Evolutionary conservation across 2,113 vertebrate genomes (phyloP), one percentile per base, ranked within the genome.

Genomic region (Pleuronectes platessa): DNA sequence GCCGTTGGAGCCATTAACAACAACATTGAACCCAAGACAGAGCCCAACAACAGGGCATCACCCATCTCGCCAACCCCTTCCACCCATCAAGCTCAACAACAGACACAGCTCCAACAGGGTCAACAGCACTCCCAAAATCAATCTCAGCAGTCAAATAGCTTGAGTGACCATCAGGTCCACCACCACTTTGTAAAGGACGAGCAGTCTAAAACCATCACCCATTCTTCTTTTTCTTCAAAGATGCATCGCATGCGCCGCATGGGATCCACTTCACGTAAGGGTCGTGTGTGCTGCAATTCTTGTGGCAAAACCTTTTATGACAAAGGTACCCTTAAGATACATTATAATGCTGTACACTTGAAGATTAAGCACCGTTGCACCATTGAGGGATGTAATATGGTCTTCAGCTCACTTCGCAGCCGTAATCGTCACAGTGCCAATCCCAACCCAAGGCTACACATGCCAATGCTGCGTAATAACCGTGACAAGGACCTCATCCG

Each of bases 271-370:
- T 98, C 98, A 0, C 96, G 97, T 74, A 99, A 99, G 86, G 98
- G 98, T 73, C 96, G 98, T 20, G 98, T 99, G 68, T 98, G 98
- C 91, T 99, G 98, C 93, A 99, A 98, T 45, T 97, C 98, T 14
- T 99, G 98, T 86, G 98, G 98, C 72, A 99, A 99, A 93, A 99
- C 98, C 18, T 99, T 99, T 90, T 99, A 99, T 49, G 98, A 99
- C 88, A 99, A 99, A 93, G 98, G 98, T 85, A 99, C 98, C 14
- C 96, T 99, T 69, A 99, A 99, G 94, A 99, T 99, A 82, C 98
- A 99, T 79, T 99, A 99, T 86, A 99, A 99, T 77, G 98, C 98
- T 0, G 98, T 99, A 62, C 98, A 99, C 88, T 94, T 99, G 90
- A 99, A 99, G 93, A 99, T 99, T 87, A 99, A 99, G 86, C 98